These are phyloP conservation scores for Amblyjoppa fuscipennis DNA, from an alignment of 2,888 invertebrate species.

Conservation along the genomic window DNA sequence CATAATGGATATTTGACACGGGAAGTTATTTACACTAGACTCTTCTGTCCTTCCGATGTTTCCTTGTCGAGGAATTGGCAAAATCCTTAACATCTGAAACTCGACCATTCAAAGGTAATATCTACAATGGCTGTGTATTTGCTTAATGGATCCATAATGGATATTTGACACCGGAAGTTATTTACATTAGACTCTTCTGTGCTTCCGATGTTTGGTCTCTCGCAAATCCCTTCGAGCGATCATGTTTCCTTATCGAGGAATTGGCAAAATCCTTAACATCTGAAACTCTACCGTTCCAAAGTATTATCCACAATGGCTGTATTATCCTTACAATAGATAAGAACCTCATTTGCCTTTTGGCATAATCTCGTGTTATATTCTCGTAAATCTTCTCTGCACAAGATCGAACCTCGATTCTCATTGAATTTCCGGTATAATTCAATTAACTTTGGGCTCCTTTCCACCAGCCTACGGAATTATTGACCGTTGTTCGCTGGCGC, in stretches of 20 bases:
- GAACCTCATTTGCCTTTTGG: neutral
- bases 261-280: too few species aligned
- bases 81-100: too few species aligned
- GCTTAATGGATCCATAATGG: neutral
- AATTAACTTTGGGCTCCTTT: conserved; percentile 32
- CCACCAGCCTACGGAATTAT: conserved; percentile 67
- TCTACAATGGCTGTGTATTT: too few species aligned
- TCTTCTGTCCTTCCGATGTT: too few species aligned
- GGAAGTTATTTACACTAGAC: too few species aligned
- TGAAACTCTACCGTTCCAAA: neutral
- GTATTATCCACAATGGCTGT: neutral
- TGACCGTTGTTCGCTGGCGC: conserved; percentile 64
- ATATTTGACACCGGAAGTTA: conserved; percentile 63
- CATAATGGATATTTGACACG: too few species aligned
- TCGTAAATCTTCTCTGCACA: conserved; percentile 32
- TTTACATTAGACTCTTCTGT: conserved; percentile 29
- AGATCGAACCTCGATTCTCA: conserved; percentile 40
- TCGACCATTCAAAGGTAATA: too few species aligned
- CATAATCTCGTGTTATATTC: conserved; percentile 27
- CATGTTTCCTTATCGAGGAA: neutral
- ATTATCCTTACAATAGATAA: too few species aligned
- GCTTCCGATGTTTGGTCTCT: neutral
- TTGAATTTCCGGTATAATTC: conserved; percentile 45
- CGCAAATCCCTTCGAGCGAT: conserved; percentile 14
- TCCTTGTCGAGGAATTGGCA: neutral